Evolutionary conservation across 2,888 invertebrate genomes (phyloP).

Genomic region (Harpalus rubripes): DNA sequence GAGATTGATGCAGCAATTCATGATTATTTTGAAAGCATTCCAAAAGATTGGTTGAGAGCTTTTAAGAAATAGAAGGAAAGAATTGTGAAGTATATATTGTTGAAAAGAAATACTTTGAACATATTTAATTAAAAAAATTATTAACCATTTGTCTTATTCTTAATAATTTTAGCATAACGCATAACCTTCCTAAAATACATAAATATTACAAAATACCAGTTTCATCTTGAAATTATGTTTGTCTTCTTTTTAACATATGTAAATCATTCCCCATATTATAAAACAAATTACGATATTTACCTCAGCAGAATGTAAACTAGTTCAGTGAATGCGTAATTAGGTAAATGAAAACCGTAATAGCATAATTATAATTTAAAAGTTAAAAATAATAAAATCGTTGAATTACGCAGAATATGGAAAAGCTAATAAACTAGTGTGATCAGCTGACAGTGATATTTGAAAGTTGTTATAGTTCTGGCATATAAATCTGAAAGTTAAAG

Average conservation of each 20-base stretch:
- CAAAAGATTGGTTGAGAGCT: too few relatives aligned
- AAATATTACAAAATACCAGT: not conserved
- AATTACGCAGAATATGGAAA: not conserved
- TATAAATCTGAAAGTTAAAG: slow-evolving; percentile 49
- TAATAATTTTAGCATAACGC: too few relatives aligned
- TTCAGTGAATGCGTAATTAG: not conserved
- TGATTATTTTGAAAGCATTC: too few relatives aligned
- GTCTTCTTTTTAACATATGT: not conserved
- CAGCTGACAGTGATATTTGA: slow-evolving; percentile 34
- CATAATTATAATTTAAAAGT: not conserved
- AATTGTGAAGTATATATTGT: too few relatives aligned
- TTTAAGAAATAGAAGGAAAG: too few relatives aligned
- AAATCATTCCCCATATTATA: not conserved
- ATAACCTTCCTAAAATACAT: too few relatives aligned
- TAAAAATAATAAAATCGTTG: slow-evolving; percentile 11
- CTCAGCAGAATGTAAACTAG: not conserved
- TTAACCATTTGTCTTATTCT: too few relatives aligned
- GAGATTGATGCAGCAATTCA: too few relatives aligned
- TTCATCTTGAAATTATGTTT: not conserved
- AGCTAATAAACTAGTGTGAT: slow-evolving; percentile 28
- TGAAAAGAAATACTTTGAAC: too few relatives aligned
- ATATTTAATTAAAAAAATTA: too few relatives aligned
- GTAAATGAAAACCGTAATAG: slow-evolving; percentile 1
- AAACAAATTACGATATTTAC: slow-evolving; percentile 4
- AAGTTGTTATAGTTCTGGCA: slow-evolving; percentile 41